Percentiles rank a stretch among this genome's conserved stretches.
Conservation (phyloP, 2,113 vertebrate genomes). For the Varanus salvator region DNA sequence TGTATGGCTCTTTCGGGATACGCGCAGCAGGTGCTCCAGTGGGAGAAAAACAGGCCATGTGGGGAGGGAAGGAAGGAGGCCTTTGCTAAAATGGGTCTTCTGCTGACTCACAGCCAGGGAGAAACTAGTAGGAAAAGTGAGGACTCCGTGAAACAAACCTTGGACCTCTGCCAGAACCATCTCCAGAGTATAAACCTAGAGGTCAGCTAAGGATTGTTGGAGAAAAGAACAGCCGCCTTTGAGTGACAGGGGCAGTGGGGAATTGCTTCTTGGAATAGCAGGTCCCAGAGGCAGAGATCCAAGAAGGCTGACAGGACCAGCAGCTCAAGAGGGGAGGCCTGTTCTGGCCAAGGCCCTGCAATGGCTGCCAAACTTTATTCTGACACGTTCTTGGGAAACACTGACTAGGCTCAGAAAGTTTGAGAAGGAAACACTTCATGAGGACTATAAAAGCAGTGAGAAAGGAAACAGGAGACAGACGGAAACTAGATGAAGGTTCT, state of each 20-base stretch:
- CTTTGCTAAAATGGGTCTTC: neutral
- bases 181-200: neutral
- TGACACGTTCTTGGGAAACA: neutral
- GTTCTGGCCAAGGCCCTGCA: neutral
- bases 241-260: constrained; percentile 1
- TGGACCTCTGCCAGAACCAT: neutral
- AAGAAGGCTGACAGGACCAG: too few relatives aligned
- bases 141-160: neutral
- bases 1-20: neutral
- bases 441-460: neutral
- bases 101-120: neutral
- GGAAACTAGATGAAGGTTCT: neutral
- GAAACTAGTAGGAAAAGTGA: neutral
- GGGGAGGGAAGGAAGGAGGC: neutral
- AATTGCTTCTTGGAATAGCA: neutral
- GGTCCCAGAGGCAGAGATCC: neutral
- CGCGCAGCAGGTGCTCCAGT: neutral
- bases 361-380: neutral
- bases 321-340: neutral
- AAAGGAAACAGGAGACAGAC: neutral
- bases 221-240: neutral
- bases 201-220: constrained; percentile 1
- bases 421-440: neutral
- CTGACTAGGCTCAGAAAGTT: neutral
- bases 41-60: neutral